phyloP scores from a whole-genome alignment of 2,888 invertebrate genomes.

The Plebejus melissa region DNA sequence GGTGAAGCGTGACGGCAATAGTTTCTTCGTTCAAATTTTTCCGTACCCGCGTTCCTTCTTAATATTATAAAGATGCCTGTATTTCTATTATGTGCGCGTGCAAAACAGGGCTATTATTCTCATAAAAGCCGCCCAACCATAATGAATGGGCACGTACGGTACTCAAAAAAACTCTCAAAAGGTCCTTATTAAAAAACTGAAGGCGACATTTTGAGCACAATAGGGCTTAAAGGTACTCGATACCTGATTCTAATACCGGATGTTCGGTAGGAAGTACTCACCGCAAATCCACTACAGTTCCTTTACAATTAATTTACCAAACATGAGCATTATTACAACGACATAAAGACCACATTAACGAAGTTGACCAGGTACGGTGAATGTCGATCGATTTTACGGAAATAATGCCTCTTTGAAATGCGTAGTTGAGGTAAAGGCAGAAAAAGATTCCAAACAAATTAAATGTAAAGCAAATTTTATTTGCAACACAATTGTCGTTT shows the following conservation, averaged over 20 bases:
- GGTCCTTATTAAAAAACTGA: slow-evolving; percentile 42
- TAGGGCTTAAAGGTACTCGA: slow-evolving; percentile 65
- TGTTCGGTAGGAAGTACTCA: slow-evolving; percentile 59
- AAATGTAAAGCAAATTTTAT: too few species aligned
- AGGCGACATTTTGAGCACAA: slow-evolving; percentile 58
- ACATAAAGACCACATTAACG: not conserved
- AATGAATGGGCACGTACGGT: slow-evolving; percentile 29
- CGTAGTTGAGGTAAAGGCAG: not conserved
- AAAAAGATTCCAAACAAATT: not conserved
- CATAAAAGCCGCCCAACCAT: slow-evolving; percentile 24
- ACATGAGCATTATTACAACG: not conserved
- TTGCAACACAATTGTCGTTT: not conserved
- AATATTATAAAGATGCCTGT: not conserved
- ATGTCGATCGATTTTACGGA: slow-evolving; percentile 42
- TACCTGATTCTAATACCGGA: slow-evolving; percentile 70
- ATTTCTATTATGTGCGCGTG: not conserved
- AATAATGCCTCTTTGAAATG: slow-evolving; percentile 39
- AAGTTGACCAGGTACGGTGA: not conserved
- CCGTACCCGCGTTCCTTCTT: not conserved
- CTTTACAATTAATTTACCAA: not conserved
- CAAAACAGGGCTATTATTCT: slow-evolving; percentile 9
- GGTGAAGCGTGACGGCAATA: too few species aligned
- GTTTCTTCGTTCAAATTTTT: too few species aligned
- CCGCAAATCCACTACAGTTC: slow-evolving; percentile 49
- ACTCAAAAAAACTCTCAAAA: slow-evolving; percentile 30